Conservation (phyloP, 2,888 invertebrate genomes). For the Epinotia bilunana region DNA sequence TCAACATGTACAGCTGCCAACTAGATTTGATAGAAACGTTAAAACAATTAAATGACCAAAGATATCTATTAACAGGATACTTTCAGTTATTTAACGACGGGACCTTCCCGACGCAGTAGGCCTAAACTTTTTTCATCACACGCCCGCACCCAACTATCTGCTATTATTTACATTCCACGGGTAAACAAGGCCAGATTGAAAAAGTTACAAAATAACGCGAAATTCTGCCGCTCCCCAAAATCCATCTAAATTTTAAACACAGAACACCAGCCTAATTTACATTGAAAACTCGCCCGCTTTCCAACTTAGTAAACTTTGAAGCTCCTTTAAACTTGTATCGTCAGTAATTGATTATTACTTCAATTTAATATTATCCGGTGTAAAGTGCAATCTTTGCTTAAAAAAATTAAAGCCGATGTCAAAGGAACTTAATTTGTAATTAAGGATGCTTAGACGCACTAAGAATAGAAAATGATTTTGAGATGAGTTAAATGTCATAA, state of each 20-base stretch:
- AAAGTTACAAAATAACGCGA: constrained; percentile 40
- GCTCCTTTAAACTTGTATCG: constrained; percentile 14
- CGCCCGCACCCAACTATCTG: constrained; percentile 36
- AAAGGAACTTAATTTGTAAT: not conserved
- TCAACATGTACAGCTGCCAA: no score
- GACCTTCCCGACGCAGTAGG: not conserved
- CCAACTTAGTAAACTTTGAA: constrained; percentile 8
- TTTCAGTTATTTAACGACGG: not conserved
- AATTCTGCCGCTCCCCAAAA: constrained; percentile 35
- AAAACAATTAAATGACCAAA: not conserved
- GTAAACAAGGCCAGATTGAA: constrained; percentile 44
- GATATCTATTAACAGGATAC: not conserved
- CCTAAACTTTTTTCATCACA: constrained; percentile 44
- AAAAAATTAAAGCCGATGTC: not conserved
- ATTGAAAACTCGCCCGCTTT: constrained; percentile 24
- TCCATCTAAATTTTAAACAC: constrained; percentile 39
- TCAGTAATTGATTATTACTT: constrained; percentile 4
- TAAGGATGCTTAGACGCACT: not conserved
- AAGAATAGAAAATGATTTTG: not conserved
- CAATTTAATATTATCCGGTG: not conserved
- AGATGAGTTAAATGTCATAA: not conserved
- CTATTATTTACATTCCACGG: constrained; percentile 41
- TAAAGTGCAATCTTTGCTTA: not conserved
- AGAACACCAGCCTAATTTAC: constrained; percentile 25
- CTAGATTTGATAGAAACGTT: no score